Percentiles rank a stretch among this genome's conserved stretches.
Conservation (phyloP, 2,113 vertebrate genomes). For the Mus pahari region DNA sequence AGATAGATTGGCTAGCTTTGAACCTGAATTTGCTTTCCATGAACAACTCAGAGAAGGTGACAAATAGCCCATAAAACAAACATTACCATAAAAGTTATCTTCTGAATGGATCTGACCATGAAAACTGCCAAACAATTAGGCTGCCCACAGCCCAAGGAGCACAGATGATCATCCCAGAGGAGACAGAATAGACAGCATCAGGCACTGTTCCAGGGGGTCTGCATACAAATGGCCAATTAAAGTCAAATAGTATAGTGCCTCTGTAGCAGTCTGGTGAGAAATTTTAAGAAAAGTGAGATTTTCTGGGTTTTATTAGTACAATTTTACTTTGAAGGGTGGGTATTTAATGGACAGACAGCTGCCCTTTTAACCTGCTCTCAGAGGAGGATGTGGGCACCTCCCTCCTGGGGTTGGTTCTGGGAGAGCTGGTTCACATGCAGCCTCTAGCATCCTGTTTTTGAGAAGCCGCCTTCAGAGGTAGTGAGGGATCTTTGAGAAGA, state of each 20-base stretch:
- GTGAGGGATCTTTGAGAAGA: slow-evolving; percentile 20
- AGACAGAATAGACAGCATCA: not conserved
- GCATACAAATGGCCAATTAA: slow-evolving; percentile 11
- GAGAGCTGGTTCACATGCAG: not conserved
- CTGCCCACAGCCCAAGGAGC: slow-evolving; percentile 1
- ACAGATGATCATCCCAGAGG: not conserved
- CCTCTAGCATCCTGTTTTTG: not conserved
- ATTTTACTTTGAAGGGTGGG: slow-evolving; percentile 12
- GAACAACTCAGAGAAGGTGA: slow-evolving; percentile 16
- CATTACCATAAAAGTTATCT: slow-evolving; percentile 36
- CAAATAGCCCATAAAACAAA: slow-evolving; percentile 24
- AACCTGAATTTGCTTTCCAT: not conserved
- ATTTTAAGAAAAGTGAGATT: slow-evolving; percentile 25
- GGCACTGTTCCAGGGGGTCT: not conserved
- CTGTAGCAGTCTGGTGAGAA: not conserved
- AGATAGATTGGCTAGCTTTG: not conserved
- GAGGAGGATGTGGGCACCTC: not conserved
- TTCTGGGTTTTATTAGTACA: slow-evolving; percentile 7
- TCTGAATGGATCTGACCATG: slow-evolving; percentile 51
- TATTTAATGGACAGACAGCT: not conserved
- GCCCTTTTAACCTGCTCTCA: not conserved
- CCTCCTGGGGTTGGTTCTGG: not conserved
- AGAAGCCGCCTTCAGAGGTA: slow-evolving; percentile 14
- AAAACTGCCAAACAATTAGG: slow-evolving; percentile 52
- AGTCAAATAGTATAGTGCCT: not conserved